Percentiles rank a stretch among this genome's conserved stretches.
Evolutionary conservation across 2,888 invertebrate species (phyloP).

Genomic region (Hanleya hanleyi): DNA sequence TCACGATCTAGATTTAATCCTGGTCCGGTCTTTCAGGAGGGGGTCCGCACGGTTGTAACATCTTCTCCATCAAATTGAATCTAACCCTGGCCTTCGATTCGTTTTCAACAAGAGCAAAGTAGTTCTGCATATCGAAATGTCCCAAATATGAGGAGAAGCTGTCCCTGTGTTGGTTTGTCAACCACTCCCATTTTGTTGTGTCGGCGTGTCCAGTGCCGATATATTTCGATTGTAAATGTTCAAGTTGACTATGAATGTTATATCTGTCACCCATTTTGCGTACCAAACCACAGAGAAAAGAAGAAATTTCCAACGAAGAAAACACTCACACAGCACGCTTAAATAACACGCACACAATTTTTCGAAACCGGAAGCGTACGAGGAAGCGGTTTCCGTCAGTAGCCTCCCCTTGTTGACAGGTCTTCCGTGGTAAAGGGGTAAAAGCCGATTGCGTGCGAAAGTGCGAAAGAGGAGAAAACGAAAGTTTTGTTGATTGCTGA

Average conservation of each 20-base stretch:
- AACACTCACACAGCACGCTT: too few species aligned
- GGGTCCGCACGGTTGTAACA: conserved; percentile 99
- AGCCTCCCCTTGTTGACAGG: too few species aligned
- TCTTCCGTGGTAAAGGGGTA: too few species aligned
- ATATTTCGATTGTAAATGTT: conserved; percentile 99
- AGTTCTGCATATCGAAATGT: conserved; percentile 95
- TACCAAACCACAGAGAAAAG: too few species aligned
- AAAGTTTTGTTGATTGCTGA: too few species aligned
- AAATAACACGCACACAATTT: too few species aligned
- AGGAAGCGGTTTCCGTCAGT: too few species aligned
- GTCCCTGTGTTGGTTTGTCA: conserved; percentile 98
- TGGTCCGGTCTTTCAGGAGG: conserved; percentile 98
- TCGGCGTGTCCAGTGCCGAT: conserved; percentile 99
- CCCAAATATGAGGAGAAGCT: conserved; percentile 96
- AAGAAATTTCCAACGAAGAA: too few species aligned
- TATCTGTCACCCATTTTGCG: conserved; percentile 97
- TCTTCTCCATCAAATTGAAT: conserved; percentile 96
- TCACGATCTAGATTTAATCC: too few species aligned
- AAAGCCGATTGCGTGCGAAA: too few species aligned
- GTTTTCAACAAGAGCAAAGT: conserved; percentile 96
- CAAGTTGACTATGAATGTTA: conserved; percentile 98
- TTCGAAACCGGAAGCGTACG: too few species aligned
- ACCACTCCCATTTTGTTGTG: conserved; percentile 97
- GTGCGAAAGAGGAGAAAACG: too few species aligned
- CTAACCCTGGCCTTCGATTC: conserved; percentile 96